Conservation (phyloP, 2,113 vertebrate species). For the Sapayoa aenigma region DNA sequence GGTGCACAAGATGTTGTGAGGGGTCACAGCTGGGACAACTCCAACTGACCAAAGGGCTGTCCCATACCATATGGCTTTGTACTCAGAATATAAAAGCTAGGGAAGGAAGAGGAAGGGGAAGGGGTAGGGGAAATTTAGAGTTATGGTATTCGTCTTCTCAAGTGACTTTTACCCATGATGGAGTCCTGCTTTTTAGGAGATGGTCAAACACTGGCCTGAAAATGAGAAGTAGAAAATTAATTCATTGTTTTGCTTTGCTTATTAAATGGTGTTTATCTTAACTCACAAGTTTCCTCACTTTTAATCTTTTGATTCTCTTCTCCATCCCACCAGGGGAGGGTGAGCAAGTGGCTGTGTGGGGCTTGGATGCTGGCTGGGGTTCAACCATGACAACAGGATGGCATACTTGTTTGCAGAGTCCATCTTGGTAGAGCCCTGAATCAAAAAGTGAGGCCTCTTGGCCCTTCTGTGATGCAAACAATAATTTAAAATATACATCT, state of each 20-base stretch:
- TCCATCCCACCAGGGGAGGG: neutral
- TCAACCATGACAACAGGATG: neutral
- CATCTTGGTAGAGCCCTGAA: neutral
- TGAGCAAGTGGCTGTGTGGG: neutral
- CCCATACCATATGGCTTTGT: neutral
- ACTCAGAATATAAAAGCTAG: neutral
- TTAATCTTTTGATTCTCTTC: neutral
- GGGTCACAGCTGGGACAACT: neutral
- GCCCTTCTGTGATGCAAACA: neutral
- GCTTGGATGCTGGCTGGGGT: neutral
- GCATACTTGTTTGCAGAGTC: neutral
- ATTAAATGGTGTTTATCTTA: neutral
- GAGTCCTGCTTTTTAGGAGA: neutral
- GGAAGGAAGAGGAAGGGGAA: neutral
- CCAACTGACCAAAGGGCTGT: neutral
- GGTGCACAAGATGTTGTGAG: neutral
- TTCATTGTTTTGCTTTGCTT: neutral
- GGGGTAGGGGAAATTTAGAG: neutral
- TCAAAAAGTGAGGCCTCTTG: neutral
- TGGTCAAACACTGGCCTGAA: neutral
- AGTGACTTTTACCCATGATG: neutral
- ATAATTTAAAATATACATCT: constrained; percentile 39
- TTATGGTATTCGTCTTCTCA: neutral
- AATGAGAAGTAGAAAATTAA: neutral
- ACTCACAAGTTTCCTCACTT: neutral